Conservation (phyloP, 2,888 invertebrate genomes). For the Erebia aethiops region DNA sequence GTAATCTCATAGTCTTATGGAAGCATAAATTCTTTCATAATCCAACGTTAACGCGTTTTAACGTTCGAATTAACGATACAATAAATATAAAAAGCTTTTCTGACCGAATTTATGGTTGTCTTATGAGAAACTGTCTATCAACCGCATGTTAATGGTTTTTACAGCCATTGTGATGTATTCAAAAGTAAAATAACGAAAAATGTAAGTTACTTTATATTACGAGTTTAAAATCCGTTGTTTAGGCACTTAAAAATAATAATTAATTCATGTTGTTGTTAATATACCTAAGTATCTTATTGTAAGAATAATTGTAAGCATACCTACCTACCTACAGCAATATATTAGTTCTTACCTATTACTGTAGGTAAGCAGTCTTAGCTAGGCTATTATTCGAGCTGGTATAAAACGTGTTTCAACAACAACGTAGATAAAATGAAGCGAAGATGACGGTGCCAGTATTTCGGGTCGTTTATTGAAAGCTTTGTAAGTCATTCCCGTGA, state of each 20-base stretch:
- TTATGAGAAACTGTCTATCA: constrained; percentile 35
- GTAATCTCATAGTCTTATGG: constrained; percentile 20
- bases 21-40: constrained; percentile 33
- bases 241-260: too few species aligned
- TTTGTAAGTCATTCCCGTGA: constrained; percentile 17
- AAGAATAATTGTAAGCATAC: too few species aligned
- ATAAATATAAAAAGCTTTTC: constrained; percentile 47
- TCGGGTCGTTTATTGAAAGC: constrained; percentile 7
- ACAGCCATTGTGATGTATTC: constrained; percentile 10
- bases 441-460: constrained; percentile 1
- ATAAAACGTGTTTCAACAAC: neutral
- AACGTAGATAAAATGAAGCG: neutral
- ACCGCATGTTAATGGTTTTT: constrained; percentile 11
- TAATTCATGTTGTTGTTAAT: neutral
- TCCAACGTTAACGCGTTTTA: constrained; percentile 25
- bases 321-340: too few species aligned
- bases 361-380: neutral
- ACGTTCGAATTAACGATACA: constrained; percentile 30
- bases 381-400: neutral
- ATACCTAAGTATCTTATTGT: too few species aligned
- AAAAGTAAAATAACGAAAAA: constrained; percentile 9
- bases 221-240: constrained; percentile 1
- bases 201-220: neutral
- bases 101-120: constrained; percentile 30
- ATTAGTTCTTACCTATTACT: too few species aligned